These are phyloP conservation scores for Nerophis lumbriciformis DNA, from an alignment of 2,113 vertebrate genomes.

Conservation along the genomic window DNA sequence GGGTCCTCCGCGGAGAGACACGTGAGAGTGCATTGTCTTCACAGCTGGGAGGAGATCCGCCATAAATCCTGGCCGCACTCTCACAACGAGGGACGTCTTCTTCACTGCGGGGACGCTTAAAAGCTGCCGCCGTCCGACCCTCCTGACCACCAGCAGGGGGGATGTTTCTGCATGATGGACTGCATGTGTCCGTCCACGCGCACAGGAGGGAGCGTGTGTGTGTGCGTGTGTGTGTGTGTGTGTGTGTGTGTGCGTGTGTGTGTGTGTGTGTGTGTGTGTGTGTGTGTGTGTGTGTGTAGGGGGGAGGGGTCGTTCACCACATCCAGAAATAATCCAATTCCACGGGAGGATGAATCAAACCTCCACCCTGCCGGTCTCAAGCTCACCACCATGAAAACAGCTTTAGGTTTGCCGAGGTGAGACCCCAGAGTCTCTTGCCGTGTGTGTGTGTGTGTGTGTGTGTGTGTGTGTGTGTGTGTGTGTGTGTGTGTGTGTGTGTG, in stretches of 20 bases:
- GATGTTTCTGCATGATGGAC: slow-evolving; percentile 41
- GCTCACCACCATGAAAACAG: slow-evolving; percentile 56
- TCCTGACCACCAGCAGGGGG: slow-evolving; percentile 6
- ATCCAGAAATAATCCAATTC: slow-evolving; percentile 66
- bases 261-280: too few relatives aligned
- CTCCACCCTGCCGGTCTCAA: slow-evolving; percentile 51
- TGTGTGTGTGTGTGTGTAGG: neutral
- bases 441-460: slow-evolving; percentile 15
- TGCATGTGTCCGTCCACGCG: slow-evolving; percentile 38
- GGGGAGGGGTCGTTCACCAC: slow-evolving; percentile 19
- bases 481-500: slow-evolving; percentile 14
- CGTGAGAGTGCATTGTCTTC: neutral
- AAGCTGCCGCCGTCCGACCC: neutral
- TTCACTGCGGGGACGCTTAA: slow-evolving; percentile 12
- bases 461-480: slow-evolving; percentile 18
- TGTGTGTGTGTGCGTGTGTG: neutral
- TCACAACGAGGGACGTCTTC: neutral
- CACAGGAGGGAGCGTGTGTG: slow-evolving; percentile 6
- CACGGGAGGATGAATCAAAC: slow-evolving; percentile 57
- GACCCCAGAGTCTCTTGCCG: neutral
- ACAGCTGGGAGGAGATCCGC: neutral
- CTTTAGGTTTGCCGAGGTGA: slow-evolving; percentile 45
- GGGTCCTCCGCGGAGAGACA: neutral
- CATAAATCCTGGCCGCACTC: neutral
- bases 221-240: neutral